Evolutionary conservation across 2,113 vertebrate genomes (phyloP).

Genomic region (Cyprinodon brontotheroides): DNA sequence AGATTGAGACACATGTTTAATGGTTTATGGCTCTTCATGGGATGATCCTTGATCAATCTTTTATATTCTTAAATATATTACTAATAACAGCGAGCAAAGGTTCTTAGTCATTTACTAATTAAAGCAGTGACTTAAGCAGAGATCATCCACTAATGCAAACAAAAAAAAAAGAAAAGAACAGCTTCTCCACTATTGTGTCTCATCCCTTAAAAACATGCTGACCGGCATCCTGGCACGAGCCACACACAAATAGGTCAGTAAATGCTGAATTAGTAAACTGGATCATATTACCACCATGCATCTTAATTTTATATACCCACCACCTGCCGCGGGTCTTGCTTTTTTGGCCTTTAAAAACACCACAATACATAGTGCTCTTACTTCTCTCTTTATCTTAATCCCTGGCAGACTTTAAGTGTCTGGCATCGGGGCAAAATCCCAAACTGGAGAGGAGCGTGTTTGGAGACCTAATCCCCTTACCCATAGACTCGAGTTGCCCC

Average conservation of each 20-base stretch:
- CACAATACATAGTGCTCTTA: conserved; percentile 71
- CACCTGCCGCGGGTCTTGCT: conserved; percentile 55
- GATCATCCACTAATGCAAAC: conserved; percentile 70
- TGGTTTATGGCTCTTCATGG: conserved; percentile 7
- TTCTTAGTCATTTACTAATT: conserved; percentile 65
- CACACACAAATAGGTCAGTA: conserved; percentile 68
- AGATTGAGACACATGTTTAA: conserved; percentile 14
- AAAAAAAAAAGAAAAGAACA: conserved; percentile 74
- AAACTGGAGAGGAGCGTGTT: conserved; percentile 79
- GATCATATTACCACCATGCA: conserved; percentile 62
- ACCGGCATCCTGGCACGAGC: conserved; percentile 62
- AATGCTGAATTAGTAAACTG: conserved; percentile 57
- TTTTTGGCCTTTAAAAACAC: conserved; percentile 31
- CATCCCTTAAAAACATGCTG: conserved; percentile 70
- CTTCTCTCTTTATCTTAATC: conserved; percentile 82
- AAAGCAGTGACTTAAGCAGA: conserved; percentile 65
- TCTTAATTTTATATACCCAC: conserved; percentile 56
- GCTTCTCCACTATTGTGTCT: conserved; percentile 61
- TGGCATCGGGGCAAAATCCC: conserved; percentile 77
- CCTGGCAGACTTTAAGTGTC: conserved; percentile 83
- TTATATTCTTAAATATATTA: conserved; percentile 40
- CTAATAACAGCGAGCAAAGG: conserved; percentile 10
- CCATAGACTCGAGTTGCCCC: conserved; percentile 75
- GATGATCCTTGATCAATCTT: conserved; percentile 18
- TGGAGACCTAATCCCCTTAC: conserved; percentile 79